Evolutionary conservation across 2,888 invertebrate species (phyloP).

Genomic region (Lingula anatina): DNA sequence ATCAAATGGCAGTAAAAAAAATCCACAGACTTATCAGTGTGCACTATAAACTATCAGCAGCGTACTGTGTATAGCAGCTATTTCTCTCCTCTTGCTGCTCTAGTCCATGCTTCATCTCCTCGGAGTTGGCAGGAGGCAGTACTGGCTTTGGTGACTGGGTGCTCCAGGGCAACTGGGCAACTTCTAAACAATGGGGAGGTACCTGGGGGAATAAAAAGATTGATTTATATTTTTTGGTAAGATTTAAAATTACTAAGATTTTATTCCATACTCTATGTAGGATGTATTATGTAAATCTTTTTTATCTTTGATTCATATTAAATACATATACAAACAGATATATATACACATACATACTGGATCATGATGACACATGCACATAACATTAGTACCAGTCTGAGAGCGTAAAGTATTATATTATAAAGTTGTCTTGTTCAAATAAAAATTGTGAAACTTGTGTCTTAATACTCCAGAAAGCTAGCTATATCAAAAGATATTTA

Average conservation of each 20-base stretch:
- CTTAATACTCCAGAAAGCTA: too few species aligned
- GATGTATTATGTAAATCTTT: too few species aligned
- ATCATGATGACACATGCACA: not conserved
- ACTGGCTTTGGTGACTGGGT: constrained; percentile 14
- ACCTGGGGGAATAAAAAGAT: constrained; percentile 7
- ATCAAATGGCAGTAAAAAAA: too few species aligned
- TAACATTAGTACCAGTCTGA: not conserved
- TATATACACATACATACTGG: not conserved
- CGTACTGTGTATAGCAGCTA: too few species aligned
- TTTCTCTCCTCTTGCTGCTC: constrained; percentile 19
- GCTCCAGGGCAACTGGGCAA: constrained; percentile 13
- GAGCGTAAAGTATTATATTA: too few species aligned
- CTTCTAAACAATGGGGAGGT: constrained; percentile 12
- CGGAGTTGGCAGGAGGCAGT: constrained; percentile 8
- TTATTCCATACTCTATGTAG: too few species aligned
- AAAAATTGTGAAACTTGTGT: too few species aligned
- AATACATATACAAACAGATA: not conserved
- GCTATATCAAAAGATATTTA: too few species aligned
- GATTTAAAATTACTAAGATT: not conserved
- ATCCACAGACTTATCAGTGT: too few species aligned
- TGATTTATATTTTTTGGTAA: not conserved
- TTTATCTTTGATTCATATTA: too few species aligned
- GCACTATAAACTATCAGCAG: too few species aligned
- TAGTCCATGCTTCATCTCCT: constrained; percentile 13
- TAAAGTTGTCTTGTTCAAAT: too few species aligned